Conservation (phyloP, 2,888 invertebrate species). For the Dolichopus griseipennis region DNA sequence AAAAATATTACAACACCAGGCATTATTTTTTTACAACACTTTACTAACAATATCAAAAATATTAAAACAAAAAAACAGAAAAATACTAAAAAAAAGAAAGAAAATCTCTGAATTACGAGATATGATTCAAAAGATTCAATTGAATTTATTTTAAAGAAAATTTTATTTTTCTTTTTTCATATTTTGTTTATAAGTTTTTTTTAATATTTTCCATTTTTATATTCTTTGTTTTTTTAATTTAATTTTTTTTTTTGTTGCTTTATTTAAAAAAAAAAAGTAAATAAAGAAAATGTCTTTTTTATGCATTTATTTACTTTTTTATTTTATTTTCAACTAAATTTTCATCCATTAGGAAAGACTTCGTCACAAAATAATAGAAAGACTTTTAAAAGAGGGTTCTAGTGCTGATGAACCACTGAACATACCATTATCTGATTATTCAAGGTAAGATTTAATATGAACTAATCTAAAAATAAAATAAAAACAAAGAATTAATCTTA, state of each 20-base stretch:
- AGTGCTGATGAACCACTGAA: conserved; percentile 83
- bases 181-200: neutral
- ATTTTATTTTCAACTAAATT: conserved; percentile 26
- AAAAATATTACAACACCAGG: no score
- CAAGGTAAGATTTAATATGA: conserved; percentile 67
- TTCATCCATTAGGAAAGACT: conserved; percentile 56
- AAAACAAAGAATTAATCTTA: no score
- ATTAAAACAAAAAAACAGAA: no score
- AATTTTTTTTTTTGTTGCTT: conserved; percentile 4
- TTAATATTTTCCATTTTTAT: conserved; percentile 5
- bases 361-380: conserved; percentile 68
- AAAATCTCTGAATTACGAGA: no score
- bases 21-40: no score
- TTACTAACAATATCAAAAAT: no score
- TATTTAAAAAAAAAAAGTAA: neutral
- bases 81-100: no score
- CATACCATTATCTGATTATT: conserved; percentile 77
- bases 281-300: conserved; percentile 18
- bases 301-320: conserved; percentile 12
- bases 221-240: conserved; percentile 10
- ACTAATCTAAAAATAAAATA: no score
- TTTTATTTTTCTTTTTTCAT: neutral
- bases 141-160: no score
- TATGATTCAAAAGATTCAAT: no score
- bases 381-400: conserved; percentile 72